Base-by-base conservation (phyloP, 1,140 invertebrate genomes). In the Lepidurus packardi region DNA sequence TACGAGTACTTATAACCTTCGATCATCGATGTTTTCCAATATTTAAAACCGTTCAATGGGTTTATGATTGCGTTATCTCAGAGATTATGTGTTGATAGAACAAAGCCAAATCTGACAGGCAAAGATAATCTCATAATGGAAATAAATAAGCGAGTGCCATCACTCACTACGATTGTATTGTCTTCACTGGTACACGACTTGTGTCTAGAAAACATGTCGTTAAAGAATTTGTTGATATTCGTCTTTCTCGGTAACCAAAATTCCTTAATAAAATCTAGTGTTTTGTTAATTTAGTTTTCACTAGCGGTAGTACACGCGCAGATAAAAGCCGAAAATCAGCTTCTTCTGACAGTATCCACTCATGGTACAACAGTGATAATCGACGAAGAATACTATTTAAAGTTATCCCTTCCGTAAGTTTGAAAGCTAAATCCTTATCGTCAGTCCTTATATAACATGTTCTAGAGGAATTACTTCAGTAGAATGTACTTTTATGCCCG, bases 321-420 rank as follows among this genome's bases (percentile, higher is more conserved):
- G 21, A 21, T 1, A 10, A 16, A 65, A 21, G 2, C 21, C 53
- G 21, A 13, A 21, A 1, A 65, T 65, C 16, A 9, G 16, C 21
- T 65, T 13, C 53, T n/a, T 7, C 21, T 65, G 21, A 21, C 53
- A 65, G 53, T 65, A 21, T 65, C 53, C 53, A 7, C 76, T 47
- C 78, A 78, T 13, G 73, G 45, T 75, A 73, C 53, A 47, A 24
- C 45, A 73, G 43, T 78, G 25, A 16, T 74, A 41, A 45, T 75
- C 44, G 78, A 73, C n/a, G 73, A 73, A 24, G 73, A 78, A 75
- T 41, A 43, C 3, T 74, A 78, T 34, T 41, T 78, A 6, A 78
- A 43, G 74, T 78, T n/a, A 65, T 47, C 10, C 45, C 1, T 47
- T 47, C 10, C 10, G 16, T 47, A 47, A 47, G 10, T 47, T 47